Evolutionary conservation across 2,797 vertebrate genomes (phyloP).

Genomic region (Mormyrus proboscirostris): DNA sequence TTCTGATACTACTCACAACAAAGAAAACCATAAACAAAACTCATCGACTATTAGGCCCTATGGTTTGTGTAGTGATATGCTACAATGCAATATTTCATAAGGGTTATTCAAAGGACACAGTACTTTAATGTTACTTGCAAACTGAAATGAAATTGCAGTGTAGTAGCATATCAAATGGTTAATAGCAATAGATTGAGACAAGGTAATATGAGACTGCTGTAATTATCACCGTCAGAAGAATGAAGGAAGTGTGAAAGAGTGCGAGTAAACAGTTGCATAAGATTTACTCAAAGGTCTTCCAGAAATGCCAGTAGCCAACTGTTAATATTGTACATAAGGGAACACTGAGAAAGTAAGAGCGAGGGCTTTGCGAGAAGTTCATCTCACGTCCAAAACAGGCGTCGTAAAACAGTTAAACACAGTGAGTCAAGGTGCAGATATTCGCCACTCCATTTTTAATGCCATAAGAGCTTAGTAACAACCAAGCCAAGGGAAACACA

Average conservation of each 20-base stretch:
- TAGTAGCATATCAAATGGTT: neutral
- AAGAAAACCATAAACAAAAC: neutral
- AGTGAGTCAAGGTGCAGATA: neutral
- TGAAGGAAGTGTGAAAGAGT: neutral
- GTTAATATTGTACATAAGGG: neutral
- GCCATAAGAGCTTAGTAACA: neutral
- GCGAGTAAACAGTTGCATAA: neutral
- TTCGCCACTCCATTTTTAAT: neutral
- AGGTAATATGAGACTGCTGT: neutral
- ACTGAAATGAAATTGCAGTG: neutral
- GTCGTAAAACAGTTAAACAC: neutral
- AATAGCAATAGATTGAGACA: neutral
- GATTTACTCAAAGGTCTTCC: neutral
- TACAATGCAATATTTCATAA: neutral
- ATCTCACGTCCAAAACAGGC: neutral
- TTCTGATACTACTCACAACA: neutral
- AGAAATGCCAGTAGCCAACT: neutral
- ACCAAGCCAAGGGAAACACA: slow-evolving; percentile 5
- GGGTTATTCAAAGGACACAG: neutral
- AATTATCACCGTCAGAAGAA: neutral
- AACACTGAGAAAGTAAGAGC: neutral
- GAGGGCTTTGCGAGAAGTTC: neutral
- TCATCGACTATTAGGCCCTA: neutral
- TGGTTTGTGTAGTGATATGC: neutral
- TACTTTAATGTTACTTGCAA: neutral